Percentiles rank a stretch among this genome's conserved stretches.
Evolutionary conservation across 2,888 invertebrate genomes (phyloP).

Genomic region (Eutolmus rufibarbis): DNA sequence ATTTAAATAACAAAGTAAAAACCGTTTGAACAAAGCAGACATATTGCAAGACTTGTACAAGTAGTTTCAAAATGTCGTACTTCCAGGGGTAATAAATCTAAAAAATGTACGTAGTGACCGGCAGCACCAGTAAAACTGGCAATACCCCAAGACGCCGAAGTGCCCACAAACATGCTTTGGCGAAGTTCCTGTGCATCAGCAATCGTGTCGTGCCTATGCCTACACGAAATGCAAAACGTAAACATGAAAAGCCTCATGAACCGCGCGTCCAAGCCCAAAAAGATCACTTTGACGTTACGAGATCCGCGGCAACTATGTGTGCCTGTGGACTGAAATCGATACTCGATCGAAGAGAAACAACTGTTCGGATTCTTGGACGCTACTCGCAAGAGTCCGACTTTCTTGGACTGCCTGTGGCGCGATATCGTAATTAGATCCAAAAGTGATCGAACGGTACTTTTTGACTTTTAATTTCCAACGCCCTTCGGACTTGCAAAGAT

Average conservation of each 20-base stretch:
- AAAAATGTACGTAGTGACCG: not conserved
- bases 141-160: not conserved
- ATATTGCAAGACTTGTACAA: not conserved
- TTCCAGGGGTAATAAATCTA: not conserved
- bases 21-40: not conserved
- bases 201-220: not conserved
- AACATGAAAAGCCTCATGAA: not conserved
- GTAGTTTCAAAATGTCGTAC: not conserved
- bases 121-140: slow-evolving; percentile 18
- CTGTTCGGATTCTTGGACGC: not conserved
- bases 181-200: not conserved
- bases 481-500: not conserved
- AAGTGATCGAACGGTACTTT: slow-evolving; percentile 8
- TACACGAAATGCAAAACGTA: not conserved
- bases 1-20: not conserved
- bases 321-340: not conserved
- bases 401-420: not conserved
- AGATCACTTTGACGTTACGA: not conserved
- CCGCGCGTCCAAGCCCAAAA: not conserved
- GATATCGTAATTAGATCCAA: not conserved
- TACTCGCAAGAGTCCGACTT: not conserved
- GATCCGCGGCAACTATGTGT: not conserved
- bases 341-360: not conserved
- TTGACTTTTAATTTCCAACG: not conserved
- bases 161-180: not conserved